Conservation (phyloP, 2,113 vertebrate genomes). For the Salminus brasiliensis region DNA sequence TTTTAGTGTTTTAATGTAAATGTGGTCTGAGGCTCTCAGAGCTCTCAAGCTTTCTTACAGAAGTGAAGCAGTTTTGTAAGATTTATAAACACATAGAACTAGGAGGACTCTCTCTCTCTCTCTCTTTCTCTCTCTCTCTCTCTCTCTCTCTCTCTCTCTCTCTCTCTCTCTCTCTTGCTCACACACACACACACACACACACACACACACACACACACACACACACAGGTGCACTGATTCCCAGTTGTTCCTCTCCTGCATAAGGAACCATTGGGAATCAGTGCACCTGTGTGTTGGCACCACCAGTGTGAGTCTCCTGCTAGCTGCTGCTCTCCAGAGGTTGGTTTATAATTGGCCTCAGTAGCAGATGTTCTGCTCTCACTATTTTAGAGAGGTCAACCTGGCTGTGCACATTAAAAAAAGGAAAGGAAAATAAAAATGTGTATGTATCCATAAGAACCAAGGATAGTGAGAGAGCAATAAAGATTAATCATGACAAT, state of each 20-base stretch:
- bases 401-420: neutral
- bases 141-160: neutral
- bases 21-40: neutral
- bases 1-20: neutral
- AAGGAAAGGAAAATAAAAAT: neutral
- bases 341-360: slow-evolving; percentile 36
- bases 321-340: slow-evolving; percentile 2
- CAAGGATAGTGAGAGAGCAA: neutral
- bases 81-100: slow-evolving; percentile 27
- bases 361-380: neutral
- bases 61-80: slow-evolving; percentile 27
- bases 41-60: slow-evolving; percentile 11
- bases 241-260: neutral
- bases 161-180: slow-evolving; percentile 2
- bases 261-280: slow-evolving; percentile 13
- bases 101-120: neutral
- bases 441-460: neutral
- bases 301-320: slow-evolving; percentile 23
- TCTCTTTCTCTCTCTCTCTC: neutral
- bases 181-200: neutral
- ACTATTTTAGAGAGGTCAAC: neutral
- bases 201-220: neutral
- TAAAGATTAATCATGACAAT: no score
- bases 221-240: no score
- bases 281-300: slow-evolving; percentile 24